phyloP scores from a whole-genome alignment of 2,888 invertebrate species.

The Oxytorus armatus region DNA sequence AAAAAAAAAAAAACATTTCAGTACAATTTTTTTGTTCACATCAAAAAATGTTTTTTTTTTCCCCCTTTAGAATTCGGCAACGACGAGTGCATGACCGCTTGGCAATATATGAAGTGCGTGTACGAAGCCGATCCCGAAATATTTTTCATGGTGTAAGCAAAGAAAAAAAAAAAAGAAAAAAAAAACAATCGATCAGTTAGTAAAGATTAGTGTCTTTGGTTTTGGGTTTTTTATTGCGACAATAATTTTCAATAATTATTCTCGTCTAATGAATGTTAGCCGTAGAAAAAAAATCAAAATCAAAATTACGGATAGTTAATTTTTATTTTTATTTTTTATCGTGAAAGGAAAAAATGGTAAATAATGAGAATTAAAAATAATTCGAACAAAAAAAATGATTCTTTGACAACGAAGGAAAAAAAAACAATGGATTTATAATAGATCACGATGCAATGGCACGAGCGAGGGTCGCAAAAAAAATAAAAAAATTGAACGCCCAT shows the following conservation, averaged over 20 bases:
- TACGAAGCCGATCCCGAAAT: constrained; percentile 69
- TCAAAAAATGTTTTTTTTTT: background rate
- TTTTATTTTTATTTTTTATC: too few relatives aligned
- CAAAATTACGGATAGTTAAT: too few relatives aligned
- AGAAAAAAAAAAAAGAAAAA: too few relatives aligned
- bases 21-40: too few relatives aligned
- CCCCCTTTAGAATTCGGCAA: constrained; percentile 64
- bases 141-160: constrained; percentile 76
- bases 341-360: too few relatives aligned
- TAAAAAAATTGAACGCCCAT: constrained; percentile 38
- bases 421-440: background rate
- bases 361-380: too few relatives aligned
- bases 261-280: background rate
- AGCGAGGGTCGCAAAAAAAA: constrained; percentile 2
- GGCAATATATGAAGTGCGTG: constrained; percentile 71
- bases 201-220: too few relatives aligned
- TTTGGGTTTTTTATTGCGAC: too few relatives aligned
- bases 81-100: constrained; percentile 72
- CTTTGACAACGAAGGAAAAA: too few relatives aligned
- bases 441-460: background rate
- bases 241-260: too few relatives aligned
- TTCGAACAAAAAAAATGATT: too few relatives aligned
- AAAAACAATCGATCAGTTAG: background rate
- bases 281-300: background rate
- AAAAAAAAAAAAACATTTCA: too few relatives aligned